A percentile compares a stretch with the other conserved stretches of the same genome.
phyloP scores from a whole-genome alignment of 2,888 invertebrate genomes.

The Fragum sueziense region DNA sequence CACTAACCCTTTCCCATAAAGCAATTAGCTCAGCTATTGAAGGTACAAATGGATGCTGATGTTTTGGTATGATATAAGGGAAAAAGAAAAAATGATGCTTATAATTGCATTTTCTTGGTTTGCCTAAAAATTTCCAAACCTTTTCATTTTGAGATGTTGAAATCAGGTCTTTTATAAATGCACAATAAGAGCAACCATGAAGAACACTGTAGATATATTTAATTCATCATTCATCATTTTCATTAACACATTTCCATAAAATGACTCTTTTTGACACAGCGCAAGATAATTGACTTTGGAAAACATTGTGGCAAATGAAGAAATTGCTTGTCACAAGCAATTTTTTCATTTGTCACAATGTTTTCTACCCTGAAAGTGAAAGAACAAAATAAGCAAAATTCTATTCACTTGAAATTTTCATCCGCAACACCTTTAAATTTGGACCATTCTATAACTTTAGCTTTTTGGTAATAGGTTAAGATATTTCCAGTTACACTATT shows the following conservation, averaged over 20 bases:
- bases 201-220: neutral
- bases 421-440: no score
- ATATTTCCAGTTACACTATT: no score
- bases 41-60: neutral
- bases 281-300: no score
- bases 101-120: neutral
- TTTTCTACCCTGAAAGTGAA: no score
- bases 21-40: neutral
- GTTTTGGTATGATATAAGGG: neutral
- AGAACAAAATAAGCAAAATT: no score
- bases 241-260: no score
- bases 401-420: no score
- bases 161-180: neutral
- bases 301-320: neutral
- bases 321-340: neutral
- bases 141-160: no score
- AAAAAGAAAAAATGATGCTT: neutral
- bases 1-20: neutral
- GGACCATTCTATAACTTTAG: no score
- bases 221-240: no score
- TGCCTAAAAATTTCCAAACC: neutral
- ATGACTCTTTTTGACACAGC: no score
- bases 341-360: neutral
- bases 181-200: neutral
- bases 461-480: no score